A percentile compares a stretch with the other conserved stretches of the same genome.
These are phyloP conservation scores for Trematocara unimaculatum DNA, from an alignment of 2,113 vertebrate genomes.

Conservation along the genomic window DNA sequence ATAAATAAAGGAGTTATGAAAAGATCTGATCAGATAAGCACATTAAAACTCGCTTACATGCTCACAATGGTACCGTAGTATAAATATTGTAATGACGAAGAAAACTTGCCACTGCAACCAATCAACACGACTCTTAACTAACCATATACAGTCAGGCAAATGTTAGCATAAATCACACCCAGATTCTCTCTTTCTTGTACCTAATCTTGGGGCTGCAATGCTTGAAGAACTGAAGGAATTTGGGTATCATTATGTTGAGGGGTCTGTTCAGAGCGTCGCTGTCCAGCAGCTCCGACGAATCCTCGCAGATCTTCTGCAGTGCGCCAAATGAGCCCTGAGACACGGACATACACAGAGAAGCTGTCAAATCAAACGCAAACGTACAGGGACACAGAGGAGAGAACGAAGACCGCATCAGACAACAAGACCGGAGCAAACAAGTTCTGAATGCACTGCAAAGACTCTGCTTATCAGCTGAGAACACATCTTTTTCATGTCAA, in stretches of 20 bases:
- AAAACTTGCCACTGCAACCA: neutral
- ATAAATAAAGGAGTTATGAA: neutral
- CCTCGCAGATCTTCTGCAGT: slow-evolving; percentile 94
- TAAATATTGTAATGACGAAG: neutral
- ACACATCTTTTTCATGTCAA: neutral
- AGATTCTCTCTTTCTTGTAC: slow-evolving; percentile 55
- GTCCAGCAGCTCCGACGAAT: slow-evolving; percentile 92
- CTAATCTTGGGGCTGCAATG: slow-evolving; percentile 96
- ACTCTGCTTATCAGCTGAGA: neutral
- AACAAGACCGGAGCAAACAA: neutral
- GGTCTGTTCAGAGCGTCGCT: slow-evolving; percentile 91
- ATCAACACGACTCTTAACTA: neutral
- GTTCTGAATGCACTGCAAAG: neutral
- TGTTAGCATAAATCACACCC: slow-evolving; percentile 21
- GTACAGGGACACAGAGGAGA: slow-evolving; percentile 50
- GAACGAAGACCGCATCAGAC: slow-evolving; percentile 48
- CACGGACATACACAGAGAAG: slow-evolving; percentile 50
- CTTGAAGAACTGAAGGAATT: slow-evolving; percentile 95
- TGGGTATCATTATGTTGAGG: slow-evolving; percentile 93
- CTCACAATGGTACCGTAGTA: neutral
- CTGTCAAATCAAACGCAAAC: slow-evolving; percentile 61
- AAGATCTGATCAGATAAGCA: neutral
- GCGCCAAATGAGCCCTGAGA: slow-evolving; percentile 90
- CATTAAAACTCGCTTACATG: neutral
- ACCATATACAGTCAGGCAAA: neutral